phyloP scores from a whole-genome alignment of 2,113 vertebrate genomes.

The Carollia perspicillata region DNA sequence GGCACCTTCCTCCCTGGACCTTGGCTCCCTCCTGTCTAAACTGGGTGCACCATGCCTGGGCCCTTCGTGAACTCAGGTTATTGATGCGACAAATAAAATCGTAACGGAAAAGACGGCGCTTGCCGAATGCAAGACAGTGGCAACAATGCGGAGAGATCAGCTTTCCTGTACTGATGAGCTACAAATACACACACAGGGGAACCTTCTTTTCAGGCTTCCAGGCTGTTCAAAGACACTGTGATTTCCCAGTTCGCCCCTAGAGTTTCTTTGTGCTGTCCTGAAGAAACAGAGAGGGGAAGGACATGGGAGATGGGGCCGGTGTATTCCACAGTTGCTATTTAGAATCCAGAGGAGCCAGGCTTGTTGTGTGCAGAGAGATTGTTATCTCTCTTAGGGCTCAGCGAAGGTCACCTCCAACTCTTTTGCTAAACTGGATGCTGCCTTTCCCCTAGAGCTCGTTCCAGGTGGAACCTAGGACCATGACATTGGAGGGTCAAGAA shows the following conservation, averaged over 20 bases:
- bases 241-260: slow-evolving; percentile 71
- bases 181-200: not conserved
- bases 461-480: not conserved
- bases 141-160: not conserved
- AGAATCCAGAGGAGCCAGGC: slow-evolving; percentile 79
- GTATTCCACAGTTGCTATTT: slow-evolving; percentile 80
- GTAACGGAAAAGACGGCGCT: not conserved
- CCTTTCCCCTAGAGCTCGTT: slow-evolving; percentile 55
- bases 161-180: slow-evolving; percentile 25
- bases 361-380: slow-evolving; percentile 81
- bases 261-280: slow-evolving; percentile 70
- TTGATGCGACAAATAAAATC: not conserved
- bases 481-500: not conserved
- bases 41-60: not conserved
- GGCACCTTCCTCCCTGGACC: not conserved
- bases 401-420: slow-evolving; percentile 82
- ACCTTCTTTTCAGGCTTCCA: slow-evolving; percentile 46
- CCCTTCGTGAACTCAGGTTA: not conserved
- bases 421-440: slow-evolving; percentile 68
- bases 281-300: slow-evolving; percentile 48
- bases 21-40: not conserved
- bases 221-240: slow-evolving; percentile 62
- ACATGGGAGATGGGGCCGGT: not conserved
- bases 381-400: slow-evolving; percentile 79
- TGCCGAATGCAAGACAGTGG: not conserved